Conservation (phyloP, 2,113 vertebrate genomes). For the Vombatus ursinus region DNA sequence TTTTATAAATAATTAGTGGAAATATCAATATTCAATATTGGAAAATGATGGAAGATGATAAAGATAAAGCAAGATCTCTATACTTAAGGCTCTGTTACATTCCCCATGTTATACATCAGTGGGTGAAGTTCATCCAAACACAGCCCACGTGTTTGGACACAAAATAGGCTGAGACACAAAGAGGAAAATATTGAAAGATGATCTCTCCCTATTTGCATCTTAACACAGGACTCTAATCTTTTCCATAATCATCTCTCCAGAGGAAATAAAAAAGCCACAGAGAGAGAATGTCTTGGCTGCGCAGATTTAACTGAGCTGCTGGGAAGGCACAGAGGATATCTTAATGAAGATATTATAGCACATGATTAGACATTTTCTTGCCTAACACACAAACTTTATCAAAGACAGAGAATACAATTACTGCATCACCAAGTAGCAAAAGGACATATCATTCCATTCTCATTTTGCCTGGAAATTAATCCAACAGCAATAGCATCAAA, state of each 20-base stretch:
- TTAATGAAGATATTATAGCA: not conserved
- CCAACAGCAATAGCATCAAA: not conserved
- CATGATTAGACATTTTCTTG: not conserved
- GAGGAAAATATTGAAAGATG: constrained; percentile 33
- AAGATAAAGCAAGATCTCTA: not conserved
- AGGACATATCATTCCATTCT: not conserved
- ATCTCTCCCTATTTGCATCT: constrained; percentile 41
- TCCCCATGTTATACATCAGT: not conserved
- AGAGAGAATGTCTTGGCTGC: not conserved
- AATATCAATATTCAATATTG: not conserved
- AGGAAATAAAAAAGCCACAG: not conserved
- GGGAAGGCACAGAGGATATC: not conserved
- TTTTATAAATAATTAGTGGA: not conserved
- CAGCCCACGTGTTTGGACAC: not conserved
- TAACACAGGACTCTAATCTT: not conserved
- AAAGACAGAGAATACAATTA: not conserved
- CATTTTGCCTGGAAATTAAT: not conserved
- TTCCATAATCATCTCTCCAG: not conserved
- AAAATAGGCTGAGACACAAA: not conserved
- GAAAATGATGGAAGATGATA: not conserved
- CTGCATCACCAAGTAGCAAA: not conserved
- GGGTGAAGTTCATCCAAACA: not conserved
- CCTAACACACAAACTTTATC: not conserved
- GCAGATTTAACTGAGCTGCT: not conserved
- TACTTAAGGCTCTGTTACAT: not conserved